Percentiles rank a stretch among this genome's conserved stretches.
Evolutionary conservation across 2,888 invertebrate genomes (phyloP).

Genomic region (Epinotia nisella): DNA sequence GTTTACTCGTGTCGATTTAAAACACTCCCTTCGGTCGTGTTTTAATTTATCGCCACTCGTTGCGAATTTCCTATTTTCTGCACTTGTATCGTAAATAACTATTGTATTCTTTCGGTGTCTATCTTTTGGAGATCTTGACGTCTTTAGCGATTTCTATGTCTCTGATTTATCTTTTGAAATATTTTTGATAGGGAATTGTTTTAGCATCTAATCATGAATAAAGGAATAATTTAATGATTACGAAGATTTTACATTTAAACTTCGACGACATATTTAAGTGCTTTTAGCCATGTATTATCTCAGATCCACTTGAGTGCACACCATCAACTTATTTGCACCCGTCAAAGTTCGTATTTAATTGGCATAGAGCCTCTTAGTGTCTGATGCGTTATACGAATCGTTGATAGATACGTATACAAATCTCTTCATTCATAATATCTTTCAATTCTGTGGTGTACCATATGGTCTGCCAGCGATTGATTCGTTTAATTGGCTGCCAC

Average conservation of each 20-base stretch:
- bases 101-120: too few relatives aligned
- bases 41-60: too few relatives aligned
- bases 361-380: background rate
- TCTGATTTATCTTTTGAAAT: too few relatives aligned
- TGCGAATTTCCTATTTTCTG: too few relatives aligned
- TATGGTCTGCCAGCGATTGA: conserved; percentile 15
- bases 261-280: conserved; percentile 1
- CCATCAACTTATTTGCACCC: background rate
- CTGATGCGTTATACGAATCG: background rate
- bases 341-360: background rate
- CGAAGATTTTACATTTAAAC: background rate
- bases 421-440: background rate
- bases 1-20: too few relatives aligned
- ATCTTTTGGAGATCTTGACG: too few relatives aligned
- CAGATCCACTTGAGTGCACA: conserved; percentile 3
- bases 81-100: too few relatives aligned
- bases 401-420: background rate
- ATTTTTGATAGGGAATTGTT: background rate
- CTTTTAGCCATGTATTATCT: background rate
- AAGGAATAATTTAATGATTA: background rate
- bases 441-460: background rate
- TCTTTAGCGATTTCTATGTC: too few relatives aligned
- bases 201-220: background rate
- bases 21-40: too few relatives aligned
- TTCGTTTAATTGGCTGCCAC: conserved; percentile 18